Evolutionary conservation across 2,797 vertebrate species (phyloP).

Genomic region (Acanthis flammea): DNA sequence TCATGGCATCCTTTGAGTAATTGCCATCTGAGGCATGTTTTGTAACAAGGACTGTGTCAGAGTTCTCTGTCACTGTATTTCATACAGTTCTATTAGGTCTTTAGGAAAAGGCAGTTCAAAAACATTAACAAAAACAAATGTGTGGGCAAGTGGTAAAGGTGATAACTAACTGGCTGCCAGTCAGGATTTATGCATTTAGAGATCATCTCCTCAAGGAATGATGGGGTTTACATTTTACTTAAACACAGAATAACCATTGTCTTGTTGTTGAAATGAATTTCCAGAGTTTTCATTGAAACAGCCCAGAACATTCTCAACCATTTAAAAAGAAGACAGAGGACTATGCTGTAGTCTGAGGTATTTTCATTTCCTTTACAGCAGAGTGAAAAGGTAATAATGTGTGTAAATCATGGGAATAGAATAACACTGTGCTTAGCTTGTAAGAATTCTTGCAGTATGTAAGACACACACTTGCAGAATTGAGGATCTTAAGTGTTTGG

Average conservation of each 20-base stretch:
- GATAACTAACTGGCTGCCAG: constrained; percentile 57
- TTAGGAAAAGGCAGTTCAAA: constrained; percentile 57
- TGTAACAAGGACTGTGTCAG: constrained; percentile 63
- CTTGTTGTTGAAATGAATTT: not conserved
- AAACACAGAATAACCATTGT: not conserved
- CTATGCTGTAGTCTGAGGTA: not conserved
- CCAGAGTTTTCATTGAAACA: not conserved
- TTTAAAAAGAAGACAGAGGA: not conserved
- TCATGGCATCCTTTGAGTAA: constrained; percentile 74
- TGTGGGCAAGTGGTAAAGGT: constrained; percentile 59
- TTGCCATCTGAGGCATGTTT: constrained; percentile 55
- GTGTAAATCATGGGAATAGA: not conserved
- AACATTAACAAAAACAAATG: constrained; percentile 57
- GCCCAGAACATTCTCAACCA: not conserved
- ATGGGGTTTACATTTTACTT: constrained; percentile 19
- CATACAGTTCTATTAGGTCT: constrained; percentile 54
- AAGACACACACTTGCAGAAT: not conserved
- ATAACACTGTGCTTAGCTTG: accelerated
- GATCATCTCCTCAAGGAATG: constrained; percentile 31
- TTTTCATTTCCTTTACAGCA: not conserved
- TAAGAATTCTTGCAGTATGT: not conserved
- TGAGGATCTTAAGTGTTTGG: not conserved
- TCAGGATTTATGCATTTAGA: constrained; percentile 45
- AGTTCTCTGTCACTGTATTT: constrained; percentile 52
- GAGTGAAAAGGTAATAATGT: not conserved